Percentiles rank a stretch among this genome's conserved stretches.
These are phyloP conservation scores for Hydractinia symbiolongicarpus DNA, from an alignment of 30 jellyfish, hydroid and myxozoan species.

Conservation along the genomic window DNA sequence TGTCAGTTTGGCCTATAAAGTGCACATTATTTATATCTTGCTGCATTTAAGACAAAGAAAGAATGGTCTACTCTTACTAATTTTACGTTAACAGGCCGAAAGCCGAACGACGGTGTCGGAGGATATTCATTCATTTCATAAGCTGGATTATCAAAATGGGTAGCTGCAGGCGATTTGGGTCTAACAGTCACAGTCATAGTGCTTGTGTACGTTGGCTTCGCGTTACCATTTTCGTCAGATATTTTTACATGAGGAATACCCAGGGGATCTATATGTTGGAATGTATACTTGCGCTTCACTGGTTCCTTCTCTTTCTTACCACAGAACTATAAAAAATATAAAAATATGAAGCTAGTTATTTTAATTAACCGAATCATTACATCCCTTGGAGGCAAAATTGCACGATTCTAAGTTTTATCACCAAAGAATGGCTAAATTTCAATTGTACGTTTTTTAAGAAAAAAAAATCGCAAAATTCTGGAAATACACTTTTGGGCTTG, in stretches of 20 bases:
- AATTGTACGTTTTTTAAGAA: no score
- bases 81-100: background rate
- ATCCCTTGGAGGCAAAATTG: background rate
- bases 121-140: slow-evolving; percentile 11
- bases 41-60: background rate
- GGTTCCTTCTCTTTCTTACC: slow-evolving; percentile 1
- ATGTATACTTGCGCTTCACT: background rate
- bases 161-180: background rate
- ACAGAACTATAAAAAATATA: slow-evolving; percentile 1
- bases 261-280: slow-evolving; percentile 9
- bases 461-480: no score
- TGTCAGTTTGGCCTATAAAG: background rate
- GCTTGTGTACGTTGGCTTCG: background rate
- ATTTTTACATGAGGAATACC: background rate
- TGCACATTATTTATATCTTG: background rate
- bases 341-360: background rate
- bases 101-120: background rate
- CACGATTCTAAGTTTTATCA: no score
- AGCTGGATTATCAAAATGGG: slow-evolving; percentile 2
- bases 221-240: background rate
- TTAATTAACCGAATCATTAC: background rate
- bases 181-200: slow-evolving; percentile 6
- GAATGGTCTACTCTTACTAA: background rate
- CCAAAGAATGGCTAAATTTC: no score
- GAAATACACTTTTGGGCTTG: background rate